These are phyloP conservation scores for Blastobasis adustella DNA, from an alignment of 2,888 invertebrate genomes.

Conservation along the genomic window DNA sequence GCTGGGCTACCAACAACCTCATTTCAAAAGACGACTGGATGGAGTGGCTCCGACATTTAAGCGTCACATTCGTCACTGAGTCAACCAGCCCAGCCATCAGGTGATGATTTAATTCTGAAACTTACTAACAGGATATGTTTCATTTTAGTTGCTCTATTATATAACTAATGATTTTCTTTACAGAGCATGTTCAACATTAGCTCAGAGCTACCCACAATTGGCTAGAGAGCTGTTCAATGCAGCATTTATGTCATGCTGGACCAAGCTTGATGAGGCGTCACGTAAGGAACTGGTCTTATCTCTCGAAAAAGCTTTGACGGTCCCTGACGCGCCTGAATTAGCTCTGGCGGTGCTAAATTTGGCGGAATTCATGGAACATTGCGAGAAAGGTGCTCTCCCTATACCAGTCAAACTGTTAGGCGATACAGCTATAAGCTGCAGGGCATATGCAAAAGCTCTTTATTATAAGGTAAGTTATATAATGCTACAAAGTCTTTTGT, in stretches of 20 bases:
- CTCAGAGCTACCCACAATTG: constrained; percentile 94
- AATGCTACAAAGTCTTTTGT: neutral
- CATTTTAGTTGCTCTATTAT: neutral
- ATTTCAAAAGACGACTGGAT: constrained; percentile 99
- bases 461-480: constrained; percentile 70
- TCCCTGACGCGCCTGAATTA: constrained; percentile 95
- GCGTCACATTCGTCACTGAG: constrained; percentile 93
- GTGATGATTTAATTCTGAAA: constrained; percentile 22
- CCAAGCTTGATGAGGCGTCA: constrained; percentile 88
- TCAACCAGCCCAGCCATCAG: constrained; percentile 95
- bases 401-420: constrained; percentile 91
- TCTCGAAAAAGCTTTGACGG: constrained; percentile 89
- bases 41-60: constrained; percentile 94
- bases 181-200: constrained; percentile 92
- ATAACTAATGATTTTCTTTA: constrained; percentile 10
- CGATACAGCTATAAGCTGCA: constrained; percentile 94
- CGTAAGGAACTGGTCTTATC: constrained; percentile 90
- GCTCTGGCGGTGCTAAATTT: constrained; percentile 96
- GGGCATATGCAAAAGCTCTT: constrained; percentile 80
- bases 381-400: constrained; percentile 95
- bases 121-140: neutral
- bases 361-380: constrained; percentile 99
- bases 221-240: constrained; percentile 97
- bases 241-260: constrained; percentile 99
- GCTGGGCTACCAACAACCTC: constrained; percentile 89